Conservation (phyloP, 35 echinoderm and acorn worm genomes). For the Ophiothrix spiculata region DNA sequence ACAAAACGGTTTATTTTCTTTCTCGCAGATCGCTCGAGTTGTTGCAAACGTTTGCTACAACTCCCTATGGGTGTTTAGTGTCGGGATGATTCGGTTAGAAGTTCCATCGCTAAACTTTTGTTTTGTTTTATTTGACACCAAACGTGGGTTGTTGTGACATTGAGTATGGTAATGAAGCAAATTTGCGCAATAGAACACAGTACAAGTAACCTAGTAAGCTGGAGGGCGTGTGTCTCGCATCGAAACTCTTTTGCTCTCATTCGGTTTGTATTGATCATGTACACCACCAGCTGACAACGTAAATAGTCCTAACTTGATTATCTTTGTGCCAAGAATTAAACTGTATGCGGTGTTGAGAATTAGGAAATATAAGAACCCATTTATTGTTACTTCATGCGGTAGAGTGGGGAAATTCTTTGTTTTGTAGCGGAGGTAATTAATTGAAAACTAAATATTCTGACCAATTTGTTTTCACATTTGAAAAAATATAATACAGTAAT, state of each 20-base stretch:
- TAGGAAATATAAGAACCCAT: neutral
- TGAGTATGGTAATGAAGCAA: conserved; percentile 5
- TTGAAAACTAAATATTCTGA: too few species aligned
- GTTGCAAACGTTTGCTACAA: neutral
- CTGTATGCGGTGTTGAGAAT: conserved; percentile 4
- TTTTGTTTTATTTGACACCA: conserved; percentile 2
- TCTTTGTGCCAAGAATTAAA: conserved; percentile 29
- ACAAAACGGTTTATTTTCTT: conserved; percentile 1
- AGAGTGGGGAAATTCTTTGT: too few species aligned
- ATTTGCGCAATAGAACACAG: neutral
- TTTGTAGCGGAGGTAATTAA: too few species aligned
- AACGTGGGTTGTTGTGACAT: neutral
- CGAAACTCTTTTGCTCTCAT: neutral
- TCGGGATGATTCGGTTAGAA: conserved; percentile 5
- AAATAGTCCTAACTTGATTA: conserved; percentile 51
- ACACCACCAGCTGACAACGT: conserved; percentile 18
- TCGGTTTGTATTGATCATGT: conserved; percentile 44
- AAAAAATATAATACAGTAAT: too few species aligned
- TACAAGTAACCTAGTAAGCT: neutral
- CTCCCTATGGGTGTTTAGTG: neutral
- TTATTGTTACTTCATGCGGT: neutral
- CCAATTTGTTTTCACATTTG: too few species aligned
- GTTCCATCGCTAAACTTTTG: neutral
- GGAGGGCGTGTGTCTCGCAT: conserved; percentile 5
- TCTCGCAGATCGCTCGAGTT: neutral